Base-by-base conservation (phyloP, 1,140 invertebrate genomes). In the Meloidogyne chitwoodi region DNA sequence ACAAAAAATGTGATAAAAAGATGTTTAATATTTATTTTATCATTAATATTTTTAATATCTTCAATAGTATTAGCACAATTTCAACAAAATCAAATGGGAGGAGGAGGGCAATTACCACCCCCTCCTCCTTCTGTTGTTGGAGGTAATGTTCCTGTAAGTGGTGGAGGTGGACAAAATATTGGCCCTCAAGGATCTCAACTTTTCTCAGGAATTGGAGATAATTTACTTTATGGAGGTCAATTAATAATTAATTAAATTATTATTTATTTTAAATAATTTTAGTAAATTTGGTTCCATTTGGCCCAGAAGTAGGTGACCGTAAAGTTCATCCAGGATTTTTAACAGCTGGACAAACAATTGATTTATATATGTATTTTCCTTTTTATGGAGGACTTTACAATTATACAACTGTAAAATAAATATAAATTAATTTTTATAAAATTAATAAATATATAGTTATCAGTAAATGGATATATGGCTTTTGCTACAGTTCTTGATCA, bases 321-420 rank as follows among this genome's bases (percentile, higher is more conserved):
- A 79, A 86, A 78, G 86, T 86, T n/a, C 74, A 77, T 61, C 85
- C 85, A 14, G 86, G 86, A 38, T 75, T 86, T 27, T 63, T 87
- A 44, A 87, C 85, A 19, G 75, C 84, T 31, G 85, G 85, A 29
- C 86, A 87, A 68, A 86, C 85, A 34, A 86, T 86, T 70, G 85
- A 86, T 77, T 77, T 87, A 12, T 81, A 86, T 67, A 68, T 84
- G 79, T 86, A 79, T 77, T 86, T 86, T 75, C 85, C 84, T n/a
- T 86, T 86, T 68, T 86, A 87, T 65, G 85, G 85, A 44, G 85
- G 85, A 29, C 80, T 82, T 68, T 86, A 86, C 79, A 86, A 86
- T 80, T 86, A 86, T 82, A 86, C 85, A 44, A 86, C 83, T 22
- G 85, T 87, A 62, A 75, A 56, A 19, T 44, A 16, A 44, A 22